Conservation (phyloP, 2,113 vertebrate genomes). For the Passer domesticus region DNA sequence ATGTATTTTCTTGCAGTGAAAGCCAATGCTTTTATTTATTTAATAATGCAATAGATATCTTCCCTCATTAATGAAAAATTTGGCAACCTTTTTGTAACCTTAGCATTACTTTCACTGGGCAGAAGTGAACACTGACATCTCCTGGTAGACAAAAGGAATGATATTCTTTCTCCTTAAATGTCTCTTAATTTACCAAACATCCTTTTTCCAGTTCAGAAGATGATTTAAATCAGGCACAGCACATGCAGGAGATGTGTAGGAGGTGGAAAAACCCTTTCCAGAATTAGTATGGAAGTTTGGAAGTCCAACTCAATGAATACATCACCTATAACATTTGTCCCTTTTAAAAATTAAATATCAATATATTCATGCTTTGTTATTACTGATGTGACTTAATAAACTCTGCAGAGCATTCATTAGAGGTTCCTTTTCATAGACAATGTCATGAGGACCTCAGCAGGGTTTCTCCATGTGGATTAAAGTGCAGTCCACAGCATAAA, state of each 20-base stretch:
- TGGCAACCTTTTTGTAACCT: constrained; percentile 35
- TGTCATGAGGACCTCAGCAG: neutral
- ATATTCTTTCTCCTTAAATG: neutral
- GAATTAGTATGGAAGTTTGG: neutral
- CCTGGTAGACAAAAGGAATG: constrained; percentile 35
- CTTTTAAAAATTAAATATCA: neutral
- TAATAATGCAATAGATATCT: neutral
- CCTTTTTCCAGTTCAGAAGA: neutral
- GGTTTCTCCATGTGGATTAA: neutral
- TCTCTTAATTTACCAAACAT: neutral
- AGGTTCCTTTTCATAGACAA: neutral
- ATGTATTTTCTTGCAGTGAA: constrained; percentile 43
- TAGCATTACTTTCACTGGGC: constrained; percentile 10
- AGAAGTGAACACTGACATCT: constrained; percentile 67
- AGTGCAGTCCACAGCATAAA: neutral
- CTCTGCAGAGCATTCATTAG: neutral
- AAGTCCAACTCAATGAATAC: neutral
- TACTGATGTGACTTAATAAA: neutral
- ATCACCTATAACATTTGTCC: neutral
- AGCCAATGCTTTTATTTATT: neutral
- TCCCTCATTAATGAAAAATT: neutral
- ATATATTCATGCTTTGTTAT: neutral
- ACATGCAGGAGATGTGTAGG: neutral
- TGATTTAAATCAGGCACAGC: neutral
- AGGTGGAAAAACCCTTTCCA: neutral